A percentile compares a stretch with the other conserved stretches of the same genome.
Evolutionary conservation across 2,888 invertebrate species (phyloP).

Genomic region (Oscheius sp.): DNA sequence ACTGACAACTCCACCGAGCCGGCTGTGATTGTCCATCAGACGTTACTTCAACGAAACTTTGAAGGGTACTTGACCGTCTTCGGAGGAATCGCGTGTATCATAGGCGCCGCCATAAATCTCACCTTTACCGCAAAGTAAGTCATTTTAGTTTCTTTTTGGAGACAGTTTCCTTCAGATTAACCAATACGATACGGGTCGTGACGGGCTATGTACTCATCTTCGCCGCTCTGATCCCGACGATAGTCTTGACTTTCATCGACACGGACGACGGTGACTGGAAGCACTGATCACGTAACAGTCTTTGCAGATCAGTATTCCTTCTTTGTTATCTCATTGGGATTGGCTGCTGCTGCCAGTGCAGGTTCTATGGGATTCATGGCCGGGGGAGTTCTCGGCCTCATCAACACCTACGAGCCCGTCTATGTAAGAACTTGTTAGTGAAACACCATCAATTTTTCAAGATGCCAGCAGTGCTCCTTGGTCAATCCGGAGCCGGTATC

Average conservation of each 20-base stretch:
- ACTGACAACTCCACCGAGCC: constrained; percentile 36
- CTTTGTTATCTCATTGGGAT: constrained; percentile 51
- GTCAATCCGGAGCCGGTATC: constrained; percentile 57
- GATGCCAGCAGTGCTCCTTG: constrained; percentile 61
- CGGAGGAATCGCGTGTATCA: constrained; percentile 53
- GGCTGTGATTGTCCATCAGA: constrained; percentile 39
- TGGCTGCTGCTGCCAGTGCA: constrained; percentile 52
- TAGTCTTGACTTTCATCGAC: constrained; percentile 51
- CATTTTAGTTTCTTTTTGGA: too few relatives aligned
- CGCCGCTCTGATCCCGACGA: constrained; percentile 52
- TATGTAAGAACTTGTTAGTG: constrained; percentile 44
- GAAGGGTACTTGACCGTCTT: constrained; percentile 57
- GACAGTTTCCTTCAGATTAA: constrained; percentile 41
- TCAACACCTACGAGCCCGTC: constrained; percentile 47
- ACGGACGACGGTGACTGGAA: constrained; percentile 46
- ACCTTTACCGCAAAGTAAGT: constrained; percentile 47
- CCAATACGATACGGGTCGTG: constrained; percentile 53
- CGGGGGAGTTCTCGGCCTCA: constrained; percentile 55
- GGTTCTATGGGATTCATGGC: constrained; percentile 60
- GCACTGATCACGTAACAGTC: background rate
- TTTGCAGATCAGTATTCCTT: constrained; percentile 48
- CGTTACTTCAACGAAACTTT: constrained; percentile 42
- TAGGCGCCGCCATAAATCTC: constrained; percentile 56
- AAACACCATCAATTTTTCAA: constrained; percentile 32
- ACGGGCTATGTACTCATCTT: constrained; percentile 59